Evolutionary conservation across 2,113 vertebrate species (phyloP).

Genomic region (Pygoscelis antarcticus): DNA sequence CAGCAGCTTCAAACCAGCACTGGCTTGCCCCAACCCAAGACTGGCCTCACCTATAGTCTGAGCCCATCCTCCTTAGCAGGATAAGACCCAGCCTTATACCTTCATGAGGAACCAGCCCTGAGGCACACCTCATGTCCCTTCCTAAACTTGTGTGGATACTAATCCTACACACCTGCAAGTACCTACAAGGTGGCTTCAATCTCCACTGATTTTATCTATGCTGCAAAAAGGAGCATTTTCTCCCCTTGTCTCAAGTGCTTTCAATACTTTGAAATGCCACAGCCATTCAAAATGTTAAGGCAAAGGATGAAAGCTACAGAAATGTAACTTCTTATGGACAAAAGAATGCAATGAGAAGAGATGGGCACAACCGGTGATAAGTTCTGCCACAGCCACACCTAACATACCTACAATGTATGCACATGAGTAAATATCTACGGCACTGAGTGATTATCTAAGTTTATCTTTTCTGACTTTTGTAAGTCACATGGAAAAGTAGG

Average conservation of each 20-base stretch:
- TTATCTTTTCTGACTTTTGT: not conserved
- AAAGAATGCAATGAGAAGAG: not conserved
- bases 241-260: not conserved
- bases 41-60: rapidly evolving
- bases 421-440: not conserved
- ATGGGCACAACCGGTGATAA: not conserved
- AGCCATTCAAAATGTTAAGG: not conserved
- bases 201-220: not conserved
- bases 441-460: not conserved
- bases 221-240: not conserved
- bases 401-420: not conserved
- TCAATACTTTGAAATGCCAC: not conserved
- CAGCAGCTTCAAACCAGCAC: not conserved
- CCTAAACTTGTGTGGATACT: not conserved
- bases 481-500: not conserved
- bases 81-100: not conserved
- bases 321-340: not conserved
- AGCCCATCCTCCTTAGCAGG: not conserved
- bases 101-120: not conserved
- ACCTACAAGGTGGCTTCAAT: not conserved
- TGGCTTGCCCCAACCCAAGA: not conserved
- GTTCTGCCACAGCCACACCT: not conserved
- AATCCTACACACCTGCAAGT: not conserved
- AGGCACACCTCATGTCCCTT: not conserved
- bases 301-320: not conserved